These are phyloP conservation scores for Orientallactaga sibirica DNA, from an alignment of 2,797 vertebrate genomes.

Conservation along the genomic window DNA sequence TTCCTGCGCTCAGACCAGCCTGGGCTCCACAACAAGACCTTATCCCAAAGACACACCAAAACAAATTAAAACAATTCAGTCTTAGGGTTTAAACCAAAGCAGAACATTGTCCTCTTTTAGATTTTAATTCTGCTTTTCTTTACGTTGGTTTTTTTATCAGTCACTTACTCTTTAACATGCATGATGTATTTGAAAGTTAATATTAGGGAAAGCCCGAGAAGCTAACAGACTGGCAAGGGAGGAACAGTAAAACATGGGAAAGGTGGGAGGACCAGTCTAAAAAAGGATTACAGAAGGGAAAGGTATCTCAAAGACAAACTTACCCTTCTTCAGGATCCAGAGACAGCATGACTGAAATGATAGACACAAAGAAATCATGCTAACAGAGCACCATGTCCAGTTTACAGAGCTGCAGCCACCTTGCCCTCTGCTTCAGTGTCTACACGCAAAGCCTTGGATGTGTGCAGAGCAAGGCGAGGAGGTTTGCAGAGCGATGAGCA, in stretches of 20 bases:
- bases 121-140: conserved; percentile 30
- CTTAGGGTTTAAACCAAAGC: conserved; percentile 13
- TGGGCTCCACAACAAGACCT: neutral
- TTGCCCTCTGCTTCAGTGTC: neutral
- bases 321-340: neutral
- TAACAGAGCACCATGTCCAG: neutral
- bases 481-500: neutral
- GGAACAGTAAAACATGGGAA: neutral
- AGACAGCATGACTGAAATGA: neutral
- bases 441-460: neutral
- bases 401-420: neutral
- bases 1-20: neutral
- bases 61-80: neutral
- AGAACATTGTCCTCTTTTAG: neutral
- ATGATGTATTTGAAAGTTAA: neutral
- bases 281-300: neutral
- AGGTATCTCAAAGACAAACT: neutral
- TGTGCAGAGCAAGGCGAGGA: neutral
- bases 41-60: neutral
- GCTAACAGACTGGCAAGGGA: neutral
- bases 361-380: neutral
- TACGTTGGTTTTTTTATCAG: neutral
- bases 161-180: conserved; percentile 57
- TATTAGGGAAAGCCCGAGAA: neutral
- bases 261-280: conserved; percentile 22